phyloP scores from a whole-genome alignment of 2,797 vertebrate species.

The Anisognathus igniventris region DNA sequence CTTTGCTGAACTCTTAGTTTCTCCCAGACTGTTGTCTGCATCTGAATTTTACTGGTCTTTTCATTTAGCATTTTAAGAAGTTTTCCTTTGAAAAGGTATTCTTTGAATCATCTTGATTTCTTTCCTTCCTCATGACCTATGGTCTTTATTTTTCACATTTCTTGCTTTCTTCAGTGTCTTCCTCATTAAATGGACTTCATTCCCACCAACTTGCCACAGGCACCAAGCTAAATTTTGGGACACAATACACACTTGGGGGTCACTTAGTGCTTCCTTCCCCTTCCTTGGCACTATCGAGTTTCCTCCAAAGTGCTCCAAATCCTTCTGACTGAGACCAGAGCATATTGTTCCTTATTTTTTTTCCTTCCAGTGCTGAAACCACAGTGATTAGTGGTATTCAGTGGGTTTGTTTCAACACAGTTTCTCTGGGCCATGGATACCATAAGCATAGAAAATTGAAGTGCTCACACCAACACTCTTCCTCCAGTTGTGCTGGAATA shows the following conservation, averaged over 20 bases:
- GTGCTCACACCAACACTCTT: background rate
- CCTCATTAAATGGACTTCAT: background rate
- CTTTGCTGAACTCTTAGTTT: slow-evolving; percentile 3
- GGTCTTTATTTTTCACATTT: background rate
- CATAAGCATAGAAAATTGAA: background rate
- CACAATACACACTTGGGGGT: background rate
- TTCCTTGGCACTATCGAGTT: background rate
- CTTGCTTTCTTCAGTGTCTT: background rate
- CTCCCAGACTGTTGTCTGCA: background rate
- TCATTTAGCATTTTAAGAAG: background rate
- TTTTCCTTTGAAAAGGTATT: background rate
- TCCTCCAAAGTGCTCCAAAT: background rate
- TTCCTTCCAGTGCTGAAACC: background rate
- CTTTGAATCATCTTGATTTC: background rate
- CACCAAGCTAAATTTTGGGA: background rate
- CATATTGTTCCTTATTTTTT: background rate
- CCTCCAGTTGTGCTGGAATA: background rate
- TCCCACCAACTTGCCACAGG: background rate
- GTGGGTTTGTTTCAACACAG: background rate
- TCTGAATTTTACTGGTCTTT: background rate
- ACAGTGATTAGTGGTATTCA: background rate
- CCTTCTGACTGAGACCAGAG: background rate
- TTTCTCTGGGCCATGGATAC: background rate
- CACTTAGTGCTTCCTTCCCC: background rate
- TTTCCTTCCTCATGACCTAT: background rate